Percentiles rank a stretch among this genome's conserved stretches.
phyloP scores from a whole-genome alignment of 2,113 vertebrate genomes.

The Rhynchomys soricoides region DNA sequence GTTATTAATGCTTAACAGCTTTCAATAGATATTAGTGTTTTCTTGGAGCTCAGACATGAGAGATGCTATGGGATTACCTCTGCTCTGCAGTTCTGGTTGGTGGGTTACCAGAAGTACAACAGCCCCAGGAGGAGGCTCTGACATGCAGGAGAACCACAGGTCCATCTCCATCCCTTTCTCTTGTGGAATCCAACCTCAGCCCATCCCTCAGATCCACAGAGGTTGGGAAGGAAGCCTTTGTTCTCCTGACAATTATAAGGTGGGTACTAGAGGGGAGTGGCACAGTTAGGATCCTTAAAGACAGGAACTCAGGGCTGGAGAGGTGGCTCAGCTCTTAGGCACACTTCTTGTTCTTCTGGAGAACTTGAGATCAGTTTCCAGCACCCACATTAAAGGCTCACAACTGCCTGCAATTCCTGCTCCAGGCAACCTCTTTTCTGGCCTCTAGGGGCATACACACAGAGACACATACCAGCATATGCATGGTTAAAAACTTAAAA shows the following conservation, averaged over 20 bases:
- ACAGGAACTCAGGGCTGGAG: not conserved
- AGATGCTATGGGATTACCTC: not conserved
- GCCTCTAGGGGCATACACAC: not conserved
- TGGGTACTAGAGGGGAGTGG: not conserved
- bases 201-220: not conserved
- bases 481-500: not conserved
- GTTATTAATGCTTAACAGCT: not conserved
- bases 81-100: not conserved
- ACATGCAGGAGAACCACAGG: not conserved
- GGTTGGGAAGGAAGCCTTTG: not conserved
- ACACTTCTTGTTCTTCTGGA: not conserved
- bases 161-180: not conserved
- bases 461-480: not conserved
- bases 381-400: not conserved
- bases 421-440: not conserved
- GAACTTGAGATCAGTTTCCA: not conserved
- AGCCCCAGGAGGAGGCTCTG: not conserved
- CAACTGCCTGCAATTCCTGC: not conserved
- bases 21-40: not conserved
- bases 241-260: not conserved
- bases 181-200: not conserved
- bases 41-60: not conserved
- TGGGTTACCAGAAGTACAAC: not conserved
- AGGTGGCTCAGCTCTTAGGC: not conserved
- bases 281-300: not conserved